Evolutionary conservation across 2,888 invertebrate species (phyloP), one percentile per base, ranked within the genome.

Genomic region (Drosophila trichaetosa): DNA sequence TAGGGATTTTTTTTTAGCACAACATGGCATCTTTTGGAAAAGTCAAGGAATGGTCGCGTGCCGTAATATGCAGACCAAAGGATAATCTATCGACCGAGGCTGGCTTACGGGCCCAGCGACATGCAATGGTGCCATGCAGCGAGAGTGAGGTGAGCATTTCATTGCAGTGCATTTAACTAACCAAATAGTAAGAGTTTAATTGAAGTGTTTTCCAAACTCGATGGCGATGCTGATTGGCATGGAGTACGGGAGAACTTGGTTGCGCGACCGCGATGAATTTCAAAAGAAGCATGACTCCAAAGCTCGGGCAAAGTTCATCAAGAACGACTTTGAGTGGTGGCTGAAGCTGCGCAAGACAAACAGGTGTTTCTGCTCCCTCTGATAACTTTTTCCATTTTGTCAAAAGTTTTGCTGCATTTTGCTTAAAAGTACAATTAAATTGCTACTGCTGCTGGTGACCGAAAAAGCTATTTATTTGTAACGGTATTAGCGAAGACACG

Each of bases 311-410:
- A 89, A 87, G 66, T 48, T 64, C 6, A 87, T 91, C 7, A 70
- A 71, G 34, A 91, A 91, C 34, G 87, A 91, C 42, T 90, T 76
- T 36, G 67, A 82, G 1, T 82, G 79, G 75, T 91, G 91, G 91
- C 62, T 91, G 3, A 78, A 80, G 11, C 66, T 85, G 58, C 90
- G 79, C 11, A 75, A 76, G 42, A 76, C 87, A 4, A 61, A 71
- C 21, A 84, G 71, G 38, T 56, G 67, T 7, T 78, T 83, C 61
- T 89, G 90, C 24, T 13, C 67, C 54, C 59, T 67, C n/a, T 70
- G 64, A 88, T 7, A 34, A n/a, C 34, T 27, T 33, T 4, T 6
- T 36, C 7, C 34, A n/a, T 29, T 64, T 16, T 24, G 29, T 8
- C 4, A 27, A 48, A 29, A 53, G 48, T 31, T 51, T 64, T 40